Percentiles rank a stretch among this genome's conserved stretches.
phyloP scores from a whole-genome alignment of 1,140 invertebrate genomes.

The Megathymus violae region DNA sequence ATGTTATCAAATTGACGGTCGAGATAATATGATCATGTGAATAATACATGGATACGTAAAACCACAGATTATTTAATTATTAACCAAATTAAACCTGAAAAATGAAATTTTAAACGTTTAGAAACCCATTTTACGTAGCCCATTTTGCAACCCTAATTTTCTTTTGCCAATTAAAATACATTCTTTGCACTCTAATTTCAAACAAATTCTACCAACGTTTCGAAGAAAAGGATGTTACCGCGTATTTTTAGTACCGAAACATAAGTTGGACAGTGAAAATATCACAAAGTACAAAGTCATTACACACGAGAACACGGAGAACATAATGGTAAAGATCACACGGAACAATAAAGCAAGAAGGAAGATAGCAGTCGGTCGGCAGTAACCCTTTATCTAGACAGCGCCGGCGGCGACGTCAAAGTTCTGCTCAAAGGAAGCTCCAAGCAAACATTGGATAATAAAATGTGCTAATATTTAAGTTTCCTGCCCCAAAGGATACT shows the following conservation, averaged over 20 bases:
- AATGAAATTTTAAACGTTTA: no score
- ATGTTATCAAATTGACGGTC: no score
- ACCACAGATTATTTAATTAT: no score
- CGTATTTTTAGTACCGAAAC: not conserved
- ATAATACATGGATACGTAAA: no score
- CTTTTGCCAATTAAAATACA: no score
- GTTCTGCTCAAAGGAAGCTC: constrained; percentile 58
- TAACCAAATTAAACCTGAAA: no score
- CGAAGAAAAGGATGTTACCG: not conserved
- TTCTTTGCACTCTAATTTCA: not conserved
- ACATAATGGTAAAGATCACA: constrained; percentile 36
- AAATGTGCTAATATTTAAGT: constrained; percentile 73
- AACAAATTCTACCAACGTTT: not conserved
- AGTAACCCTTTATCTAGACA: constrained; percentile 55
- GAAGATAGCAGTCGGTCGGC: constrained; percentile 27
- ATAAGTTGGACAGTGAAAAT: constrained; percentile 4
- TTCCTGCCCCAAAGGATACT: constrained; percentile 54
- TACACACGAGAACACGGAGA: constrained; percentile 28
- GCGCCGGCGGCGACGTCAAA: constrained; percentile 51
- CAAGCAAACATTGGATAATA: constrained; percentile 64
- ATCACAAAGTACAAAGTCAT: constrained; percentile 30
- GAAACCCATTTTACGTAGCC: no score
- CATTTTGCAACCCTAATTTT: no score
- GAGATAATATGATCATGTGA: no score
- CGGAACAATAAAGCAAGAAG: constrained; percentile 33